Evolutionary conservation across 2,113 vertebrate genomes (phyloP), one percentile per base, ranked within the genome.

Genomic region (Noctilio leporinus): DNA sequence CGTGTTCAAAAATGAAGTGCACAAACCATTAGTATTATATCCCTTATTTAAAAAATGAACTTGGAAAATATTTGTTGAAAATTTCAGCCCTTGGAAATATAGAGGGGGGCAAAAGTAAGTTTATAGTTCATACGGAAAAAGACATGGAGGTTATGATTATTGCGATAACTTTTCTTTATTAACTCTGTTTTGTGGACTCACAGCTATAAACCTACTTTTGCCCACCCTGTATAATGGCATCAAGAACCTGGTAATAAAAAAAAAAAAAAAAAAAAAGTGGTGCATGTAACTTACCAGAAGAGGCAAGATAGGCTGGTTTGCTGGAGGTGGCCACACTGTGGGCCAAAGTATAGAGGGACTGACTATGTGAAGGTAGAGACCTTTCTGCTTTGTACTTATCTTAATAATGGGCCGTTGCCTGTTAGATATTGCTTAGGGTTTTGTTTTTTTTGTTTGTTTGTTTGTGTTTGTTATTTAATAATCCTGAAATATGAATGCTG

Each of bases 51-150:
- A n/a, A n/a, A n/a, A n/a, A n/a, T 67, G 4, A 69, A 90, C 14
- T 73, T 95, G n/a, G 47, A 81, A 81, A 86, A 75, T 86, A 75
- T 65, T n/a, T 83, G 49, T 89, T 40, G n/a, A 70, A 75, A 80
- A 70, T 65, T 28, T 83, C 82, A 86, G 38, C 28, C 24, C 19
- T 81, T 81, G 59, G 78, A 84, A 86, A 49, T 65, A 11, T 2
- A 76, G 10, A 19, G 30, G 30, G 20, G 33, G 30, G 47, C 45
- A 51, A 76, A 76, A 76, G 73, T 51, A n/a, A 47, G 47, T 51
- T 76, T n/a, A 51, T 20, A 11, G 65, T 38, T 51, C 10, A 11
- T 51, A n/a, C 51, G 47, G 47, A 76, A 51, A 76, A 76, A 51
- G 72, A 75, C 16, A 75, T 6, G 17, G 17, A 22, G 73, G 73